A percentile compares a stretch with the other conserved stretches of the same genome.
These are phyloP conservation scores for Hyperopisus bebe DNA, from an alignment of 2,113 vertebrate genomes.

Conservation along the genomic window DNA sequence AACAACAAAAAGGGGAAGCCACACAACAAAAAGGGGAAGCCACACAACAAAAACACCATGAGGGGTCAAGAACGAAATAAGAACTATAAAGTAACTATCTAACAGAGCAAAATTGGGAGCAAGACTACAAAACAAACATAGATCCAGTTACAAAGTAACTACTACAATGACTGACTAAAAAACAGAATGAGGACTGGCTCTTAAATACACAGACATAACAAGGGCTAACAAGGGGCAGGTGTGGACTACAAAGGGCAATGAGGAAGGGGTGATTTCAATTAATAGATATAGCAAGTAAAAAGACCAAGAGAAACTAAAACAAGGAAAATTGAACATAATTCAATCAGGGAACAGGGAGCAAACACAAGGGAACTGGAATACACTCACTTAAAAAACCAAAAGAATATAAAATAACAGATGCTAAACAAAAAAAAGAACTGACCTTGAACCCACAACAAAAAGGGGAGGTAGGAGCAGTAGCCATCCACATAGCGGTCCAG, in stretches of 20 bases:
- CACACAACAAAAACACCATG: too few relatives aligned
- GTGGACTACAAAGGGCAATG: not conserved
- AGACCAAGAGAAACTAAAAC: not conserved
- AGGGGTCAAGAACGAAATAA: not conserved
- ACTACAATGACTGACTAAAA: not conserved
- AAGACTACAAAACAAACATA: not conserved
- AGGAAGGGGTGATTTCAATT: not conserved
- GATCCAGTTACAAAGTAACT: not conserved
- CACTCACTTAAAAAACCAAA: not conserved
- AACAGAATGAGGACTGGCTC: not conserved
- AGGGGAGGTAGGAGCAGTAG: not conserved
- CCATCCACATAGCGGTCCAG: not conserved
- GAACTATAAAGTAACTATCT: not conserved
- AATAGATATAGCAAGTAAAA: not conserved
- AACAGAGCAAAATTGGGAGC: not conserved
- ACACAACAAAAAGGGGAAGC: too few relatives aligned
- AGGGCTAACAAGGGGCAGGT: not conserved
- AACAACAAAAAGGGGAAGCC: too few relatives aligned
- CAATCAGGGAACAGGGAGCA: not conserved
- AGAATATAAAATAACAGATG: not conserved
- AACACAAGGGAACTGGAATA: not conserved
- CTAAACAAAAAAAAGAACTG: not conserved
- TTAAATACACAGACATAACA: not conserved
- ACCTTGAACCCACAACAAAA: not conserved
- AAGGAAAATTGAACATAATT: not conserved